Percentiles rank a stretch among this genome's conserved stretches.
phyloP scores from a whole-genome alignment of 2,113 vertebrate genomes.

The Ardeotis arabs region DNA sequence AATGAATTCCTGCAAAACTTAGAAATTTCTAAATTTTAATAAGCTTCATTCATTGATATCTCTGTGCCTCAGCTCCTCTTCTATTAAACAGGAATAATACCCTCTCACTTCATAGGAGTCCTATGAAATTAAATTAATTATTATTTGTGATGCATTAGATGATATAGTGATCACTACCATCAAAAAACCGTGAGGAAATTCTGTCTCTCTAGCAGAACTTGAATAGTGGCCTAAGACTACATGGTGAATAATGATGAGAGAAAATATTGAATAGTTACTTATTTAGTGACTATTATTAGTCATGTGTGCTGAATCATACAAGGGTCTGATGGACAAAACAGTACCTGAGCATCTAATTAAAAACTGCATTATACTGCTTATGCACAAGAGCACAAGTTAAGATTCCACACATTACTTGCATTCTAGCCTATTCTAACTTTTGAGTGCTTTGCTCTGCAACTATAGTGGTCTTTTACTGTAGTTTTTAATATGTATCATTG shows the following conservation, averaged over 20 bases:
- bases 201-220: not conserved
- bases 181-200: not conserved
- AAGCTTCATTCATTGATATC: not conserved
- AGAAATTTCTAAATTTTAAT: not conserved
- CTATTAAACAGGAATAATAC: not conserved
- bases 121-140: not conserved
- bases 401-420: not conserved
- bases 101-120: not conserved
- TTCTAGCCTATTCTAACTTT: not conserved
- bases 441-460: no score
- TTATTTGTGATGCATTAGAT: not conserved
- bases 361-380: not conserved
- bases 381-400: not conserved
- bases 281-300: no score
- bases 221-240: not conserved
- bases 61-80: not conserved
- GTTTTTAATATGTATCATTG: no score
- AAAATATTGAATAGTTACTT: no score
- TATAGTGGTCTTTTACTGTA: no score
- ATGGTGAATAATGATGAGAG: no score
- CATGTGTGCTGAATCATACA: not conserved
- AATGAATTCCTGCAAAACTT: not conserved
- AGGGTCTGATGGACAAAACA: not conserved
- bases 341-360: not conserved
- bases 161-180: not conserved